Conservation (phyloP, 2,888 invertebrate genomes). For the Anaspis maculata region DNA sequence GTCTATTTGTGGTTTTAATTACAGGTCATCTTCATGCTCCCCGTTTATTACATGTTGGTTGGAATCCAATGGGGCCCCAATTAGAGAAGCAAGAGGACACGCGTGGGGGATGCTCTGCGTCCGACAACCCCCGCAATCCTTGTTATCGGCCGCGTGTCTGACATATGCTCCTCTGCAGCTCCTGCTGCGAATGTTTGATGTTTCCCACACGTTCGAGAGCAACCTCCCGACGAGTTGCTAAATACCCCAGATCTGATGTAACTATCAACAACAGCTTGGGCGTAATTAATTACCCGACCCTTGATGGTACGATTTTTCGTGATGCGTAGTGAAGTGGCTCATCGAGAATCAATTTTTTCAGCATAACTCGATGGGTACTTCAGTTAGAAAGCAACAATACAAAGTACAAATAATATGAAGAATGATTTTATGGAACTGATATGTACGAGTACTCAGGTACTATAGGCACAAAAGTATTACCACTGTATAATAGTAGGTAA, state of each 20-base stretch:
- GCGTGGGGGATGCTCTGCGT: constrained; percentile 25
- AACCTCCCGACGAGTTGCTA: constrained; percentile 24
- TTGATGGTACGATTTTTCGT: too few relatives aligned
- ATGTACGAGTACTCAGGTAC: too few relatives aligned
- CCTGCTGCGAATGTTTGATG: constrained; percentile 33
- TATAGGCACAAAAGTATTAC: too few relatives aligned
- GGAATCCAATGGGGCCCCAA: constrained; percentile 23
- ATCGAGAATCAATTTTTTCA: too few relatives aligned
- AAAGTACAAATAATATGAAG: too few relatives aligned
- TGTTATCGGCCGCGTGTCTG: constrained; percentile 28
- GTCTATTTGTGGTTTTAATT: too few relatives aligned
- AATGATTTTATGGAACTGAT: too few relatives aligned
- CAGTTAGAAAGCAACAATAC: too few relatives aligned
- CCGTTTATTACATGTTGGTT: constrained; percentile 18
- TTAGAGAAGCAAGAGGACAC: constrained; percentile 23
- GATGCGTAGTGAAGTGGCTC: too few relatives aligned
- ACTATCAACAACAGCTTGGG: constrained; percentile 14
- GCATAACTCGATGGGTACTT: too few relatives aligned
- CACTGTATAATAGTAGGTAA: too few relatives aligned
- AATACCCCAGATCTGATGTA: constrained; percentile 20
- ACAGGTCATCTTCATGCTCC: too few relatives aligned
- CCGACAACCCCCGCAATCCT: constrained; percentile 27
- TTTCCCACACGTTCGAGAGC: constrained; percentile 37
- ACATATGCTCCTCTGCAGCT: constrained; percentile 24
- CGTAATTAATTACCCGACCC: constrained; percentile 8